phyloP scores from a whole-genome alignment of 2,888 invertebrate genomes.

The Poecilobothrus nobilitatus region DNA sequence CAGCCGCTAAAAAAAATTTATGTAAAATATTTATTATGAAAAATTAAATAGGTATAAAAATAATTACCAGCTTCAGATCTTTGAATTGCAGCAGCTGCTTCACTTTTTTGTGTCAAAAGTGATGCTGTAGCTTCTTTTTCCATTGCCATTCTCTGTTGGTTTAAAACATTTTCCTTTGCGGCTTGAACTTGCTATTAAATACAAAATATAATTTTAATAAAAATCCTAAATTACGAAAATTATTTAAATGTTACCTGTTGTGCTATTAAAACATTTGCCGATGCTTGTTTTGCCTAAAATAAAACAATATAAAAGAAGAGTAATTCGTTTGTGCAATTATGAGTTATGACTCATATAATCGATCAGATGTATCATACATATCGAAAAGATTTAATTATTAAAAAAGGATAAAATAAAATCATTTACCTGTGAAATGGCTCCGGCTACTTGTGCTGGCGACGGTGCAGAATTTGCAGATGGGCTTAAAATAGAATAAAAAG shows the following conservation, averaged over 20 bases:
- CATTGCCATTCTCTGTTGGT: slow-evolving; percentile 63
- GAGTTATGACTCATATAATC: too few species aligned
- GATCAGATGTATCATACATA: too few species aligned
- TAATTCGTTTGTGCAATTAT: too few species aligned
- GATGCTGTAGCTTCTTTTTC: slow-evolving; percentile 66
- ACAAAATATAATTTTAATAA: not conserved
- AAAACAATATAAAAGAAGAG: too few species aligned
- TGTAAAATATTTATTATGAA: not conserved
- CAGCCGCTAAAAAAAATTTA: slow-evolving; percentile 43
- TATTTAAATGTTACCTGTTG: slow-evolving; percentile 45
- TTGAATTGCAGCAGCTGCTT: slow-evolving; percentile 59
- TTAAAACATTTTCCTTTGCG: slow-evolving; percentile 61
- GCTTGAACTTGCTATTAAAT: slow-evolving; percentile 52
- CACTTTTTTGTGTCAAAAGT: slow-evolving; percentile 53
- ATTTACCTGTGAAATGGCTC: slow-evolving; percentile 53
- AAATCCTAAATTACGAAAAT: not conserved
- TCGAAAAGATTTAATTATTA: too few species aligned
- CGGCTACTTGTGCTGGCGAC: slow-evolving; percentile 59
- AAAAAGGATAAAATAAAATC: not conserved
- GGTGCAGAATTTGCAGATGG: slow-evolving; percentile 28
- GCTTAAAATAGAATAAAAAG: not conserved
- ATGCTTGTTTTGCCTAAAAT: slow-evolving; percentile 58
- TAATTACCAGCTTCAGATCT: slow-evolving; percentile 50
- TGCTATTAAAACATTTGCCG: slow-evolving; percentile 59
- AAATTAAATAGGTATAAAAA: not conserved